These are phyloP conservation scores for Cryptomyrus ogoouensis DNA, from an alignment of 2,113 vertebrate species.

Conservation along the genomic window DNA sequence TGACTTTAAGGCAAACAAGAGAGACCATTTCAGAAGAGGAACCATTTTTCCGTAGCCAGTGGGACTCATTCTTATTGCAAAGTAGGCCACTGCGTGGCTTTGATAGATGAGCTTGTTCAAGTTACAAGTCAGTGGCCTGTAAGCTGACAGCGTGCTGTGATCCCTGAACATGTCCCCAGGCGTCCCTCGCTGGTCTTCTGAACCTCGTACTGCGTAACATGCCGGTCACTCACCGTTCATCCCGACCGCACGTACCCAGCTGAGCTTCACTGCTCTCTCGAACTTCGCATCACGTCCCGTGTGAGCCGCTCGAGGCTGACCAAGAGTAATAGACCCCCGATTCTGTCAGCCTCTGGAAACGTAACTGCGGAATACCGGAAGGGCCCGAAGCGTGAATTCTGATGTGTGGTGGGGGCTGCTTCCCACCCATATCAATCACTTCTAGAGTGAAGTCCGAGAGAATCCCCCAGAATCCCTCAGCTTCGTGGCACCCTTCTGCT, in stretches of 20 bases:
- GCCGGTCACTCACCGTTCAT: not conserved
- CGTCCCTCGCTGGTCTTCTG: not conserved
- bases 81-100: slow-evolving; percentile 30
- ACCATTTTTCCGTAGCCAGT: not conserved
- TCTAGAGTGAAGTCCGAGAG: not conserved
- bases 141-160: not conserved
- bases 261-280: not conserved
- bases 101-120: slow-evolving; percentile 32
- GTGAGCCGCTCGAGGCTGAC: not conserved
- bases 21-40: slow-evolving; percentile 28
- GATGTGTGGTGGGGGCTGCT: not conserved
- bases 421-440: not conserved
- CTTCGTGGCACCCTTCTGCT: not conserved
- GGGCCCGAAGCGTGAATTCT: not conserved
- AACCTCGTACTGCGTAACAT: not conserved
- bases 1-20: not conserved
- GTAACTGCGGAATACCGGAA: too few species aligned
- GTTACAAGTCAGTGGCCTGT: slow-evolving; percentile 23
- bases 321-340: not conserved
- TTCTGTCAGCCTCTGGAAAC: not conserved
- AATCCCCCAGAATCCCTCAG: not conserved
- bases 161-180: not conserved
- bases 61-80: slow-evolving; percentile 17
- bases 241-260: not conserved
- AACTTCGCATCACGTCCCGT: not conserved